Evolutionary conservation across 2,113 vertebrate species (phyloP).

Genomic region (Paraplagusia blochii): DNA sequence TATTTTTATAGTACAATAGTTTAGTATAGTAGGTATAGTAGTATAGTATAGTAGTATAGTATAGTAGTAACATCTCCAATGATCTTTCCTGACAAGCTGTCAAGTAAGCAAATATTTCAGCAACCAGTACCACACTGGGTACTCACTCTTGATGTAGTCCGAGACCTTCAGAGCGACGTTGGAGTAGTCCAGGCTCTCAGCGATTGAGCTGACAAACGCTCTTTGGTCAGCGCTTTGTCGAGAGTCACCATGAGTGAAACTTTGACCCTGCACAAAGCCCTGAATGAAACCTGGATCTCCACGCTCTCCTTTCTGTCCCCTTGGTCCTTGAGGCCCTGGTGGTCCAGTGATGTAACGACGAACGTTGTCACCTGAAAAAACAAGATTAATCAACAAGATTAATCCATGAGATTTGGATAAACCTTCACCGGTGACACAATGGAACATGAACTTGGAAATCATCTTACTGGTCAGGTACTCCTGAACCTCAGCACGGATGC

Average conservation of each 20-base stretch:
- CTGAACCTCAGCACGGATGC: conserved; percentile 86
- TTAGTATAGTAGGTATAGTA: too few species aligned
- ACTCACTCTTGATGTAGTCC: conserved; percentile 90
- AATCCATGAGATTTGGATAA: too few species aligned
- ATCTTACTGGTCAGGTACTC: conserved; percentile 88
- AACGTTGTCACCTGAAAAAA: conserved; percentile 81
- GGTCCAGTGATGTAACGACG: conserved; percentile 77
- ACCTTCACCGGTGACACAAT: too few species aligned
- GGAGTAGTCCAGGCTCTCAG: conserved; percentile 82
- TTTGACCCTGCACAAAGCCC: conserved; percentile 36
- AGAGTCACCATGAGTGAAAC: conserved; percentile 37
- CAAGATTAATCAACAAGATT: not conserved
- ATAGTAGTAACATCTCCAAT: too few species aligned
- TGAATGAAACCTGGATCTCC: conserved; percentile 66
- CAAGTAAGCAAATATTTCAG: too few species aligned
- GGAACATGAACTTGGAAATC: too few species aligned
- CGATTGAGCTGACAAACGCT: conserved; percentile 33
- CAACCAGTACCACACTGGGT: too few species aligned
- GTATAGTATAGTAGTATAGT: too few species aligned
- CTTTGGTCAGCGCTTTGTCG: not conserved
- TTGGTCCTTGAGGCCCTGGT: conserved; percentile 80
- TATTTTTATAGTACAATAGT: too few species aligned
- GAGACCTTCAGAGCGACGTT: conserved; percentile 85
- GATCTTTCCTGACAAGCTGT: too few species aligned
- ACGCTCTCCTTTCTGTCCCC: conserved; percentile 74